A percentile compares a stretch with the other conserved stretches of the same genome.
phyloP scores from a whole-genome alignment of 2,113 vertebrate species.

The Nannospalax galili region DNA sequence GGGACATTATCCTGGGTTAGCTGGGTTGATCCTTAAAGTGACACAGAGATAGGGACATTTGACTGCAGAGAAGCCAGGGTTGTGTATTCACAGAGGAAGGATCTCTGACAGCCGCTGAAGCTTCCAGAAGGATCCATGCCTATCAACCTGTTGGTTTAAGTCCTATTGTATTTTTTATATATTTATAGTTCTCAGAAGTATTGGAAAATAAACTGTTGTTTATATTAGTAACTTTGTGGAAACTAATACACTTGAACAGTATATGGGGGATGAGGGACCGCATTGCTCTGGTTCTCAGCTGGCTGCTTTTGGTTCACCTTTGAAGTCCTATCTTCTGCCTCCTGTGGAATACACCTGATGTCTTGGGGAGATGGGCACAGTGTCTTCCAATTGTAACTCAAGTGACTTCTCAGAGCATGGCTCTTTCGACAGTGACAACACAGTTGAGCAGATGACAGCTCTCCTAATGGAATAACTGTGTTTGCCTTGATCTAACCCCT shows the following conservation, averaged over 20 bases:
- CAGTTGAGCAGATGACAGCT: conserved; percentile 38
- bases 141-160: neutral
- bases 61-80: neutral
- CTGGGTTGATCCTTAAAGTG: neutral
- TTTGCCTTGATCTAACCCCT: neutral
- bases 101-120: neutral
- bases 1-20: neutral
- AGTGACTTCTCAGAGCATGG: conserved; percentile 65
- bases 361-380: neutral
- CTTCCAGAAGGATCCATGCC: too few relatives aligned
- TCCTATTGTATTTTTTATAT: neutral
- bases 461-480: neutral
- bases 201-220: neutral
- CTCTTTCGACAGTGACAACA: conserved; percentile 16
- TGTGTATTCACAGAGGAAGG: neutral
- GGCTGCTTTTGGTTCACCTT: too few relatives aligned
- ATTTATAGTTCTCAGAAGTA: neutral
- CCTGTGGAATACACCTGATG: rapidly evolving
- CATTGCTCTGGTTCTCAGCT: neutral
- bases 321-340: neutral
- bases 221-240: neutral
- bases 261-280: neutral
- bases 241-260: neutral
- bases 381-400: neutral
- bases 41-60: neutral